Evolutionary conservation across 2,888 invertebrate genomes (phyloP), one percentile per base, ranked within the genome.

Genomic region (Ichneumon xanthorius): DNA sequence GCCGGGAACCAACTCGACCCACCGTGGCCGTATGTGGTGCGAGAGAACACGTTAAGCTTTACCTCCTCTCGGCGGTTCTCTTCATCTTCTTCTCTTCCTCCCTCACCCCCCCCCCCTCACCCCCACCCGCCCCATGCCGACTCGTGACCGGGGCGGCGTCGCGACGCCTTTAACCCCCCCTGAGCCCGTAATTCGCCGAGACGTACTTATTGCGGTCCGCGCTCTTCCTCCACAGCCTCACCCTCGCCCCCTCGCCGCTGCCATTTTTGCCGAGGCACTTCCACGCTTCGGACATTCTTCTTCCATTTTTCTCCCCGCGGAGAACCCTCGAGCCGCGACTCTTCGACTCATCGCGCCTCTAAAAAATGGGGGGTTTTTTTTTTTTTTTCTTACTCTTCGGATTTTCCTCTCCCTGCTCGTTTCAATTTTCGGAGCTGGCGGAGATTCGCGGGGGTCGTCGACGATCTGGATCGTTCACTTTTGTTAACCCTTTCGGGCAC

Each of bases 181-280:
- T 58, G 40, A 71, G 67, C 71, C 45, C 80, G 67, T 84, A 77
- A 80, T 81, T 81, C 75, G 80, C 71, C 71, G 40, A 72, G 80
- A 80, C 81, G 80, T 81, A 76, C 76, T 76, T 76, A 76, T 76
- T 76, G 76, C 76, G 65, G 76, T 76, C 37, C 76, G 65, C 68
- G 61, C 79, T 67, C 50, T 30, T 22, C 61, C 9, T 30, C 22
- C 61, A 14, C 16, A n/a, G 5, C 16, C 61, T 26, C 30, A 14
- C 30, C 40, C 40, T 40, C 40, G 9, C 9, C 40, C 40, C 40
- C 2, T 40, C 40, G 40, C 40, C n/a, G n/a, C 16, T n/a, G 4
- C 50, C n/a, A 22, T 30, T 61, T 61, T 85, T 78, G 82, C 80
- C 80, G 86, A 84, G 86, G 85, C 82, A 86, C 86, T 86, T 86